Conservation (phyloP, 2,113 vertebrate genomes). For the Stomatorhinus ivindoensis region DNA sequence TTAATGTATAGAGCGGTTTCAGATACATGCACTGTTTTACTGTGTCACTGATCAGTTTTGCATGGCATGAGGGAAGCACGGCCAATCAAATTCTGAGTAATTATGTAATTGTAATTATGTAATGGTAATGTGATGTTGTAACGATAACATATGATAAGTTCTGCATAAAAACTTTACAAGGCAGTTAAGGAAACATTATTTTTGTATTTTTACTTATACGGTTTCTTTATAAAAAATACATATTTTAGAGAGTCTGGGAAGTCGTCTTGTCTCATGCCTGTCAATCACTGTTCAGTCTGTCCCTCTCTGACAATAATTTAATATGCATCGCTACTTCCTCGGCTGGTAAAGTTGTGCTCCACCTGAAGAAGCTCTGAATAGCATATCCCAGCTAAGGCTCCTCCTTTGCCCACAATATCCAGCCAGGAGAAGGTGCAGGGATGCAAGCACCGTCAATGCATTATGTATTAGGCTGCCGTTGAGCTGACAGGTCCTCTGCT, state of each 20-base stretch:
- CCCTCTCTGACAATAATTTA: neutral
- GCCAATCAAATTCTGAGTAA: neutral
- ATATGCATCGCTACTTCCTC: neutral
- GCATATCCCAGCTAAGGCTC: conserved; percentile 52
- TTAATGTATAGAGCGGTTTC: neutral
- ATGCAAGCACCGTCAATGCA: conserved; percentile 78
- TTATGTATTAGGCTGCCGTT: conserved; percentile 79
- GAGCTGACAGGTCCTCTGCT: conserved; percentile 86
- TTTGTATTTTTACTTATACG: neutral
- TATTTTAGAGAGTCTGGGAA: neutral
- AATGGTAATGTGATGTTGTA: neutral
- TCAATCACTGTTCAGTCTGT: neutral
- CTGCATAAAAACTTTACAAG: neutral
- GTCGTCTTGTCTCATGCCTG: neutral
- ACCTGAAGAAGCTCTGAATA: conserved; percentile 11
- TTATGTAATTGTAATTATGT: neutral
- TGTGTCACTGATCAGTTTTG: neutral
- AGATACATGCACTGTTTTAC: neutral
- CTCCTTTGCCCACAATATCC: conserved; percentile 73
- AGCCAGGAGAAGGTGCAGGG: conserved; percentile 67
- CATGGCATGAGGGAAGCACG: neutral
- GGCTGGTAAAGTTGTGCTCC: conserved; percentile 28
- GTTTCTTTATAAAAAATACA: neutral
- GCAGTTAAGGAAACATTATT: neutral
- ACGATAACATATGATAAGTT: neutral